Percentiles rank a stretch among this genome's conserved stretches.
Conservation (phyloP, 2,888 invertebrate species). For the Rhagium mordax region DNA sequence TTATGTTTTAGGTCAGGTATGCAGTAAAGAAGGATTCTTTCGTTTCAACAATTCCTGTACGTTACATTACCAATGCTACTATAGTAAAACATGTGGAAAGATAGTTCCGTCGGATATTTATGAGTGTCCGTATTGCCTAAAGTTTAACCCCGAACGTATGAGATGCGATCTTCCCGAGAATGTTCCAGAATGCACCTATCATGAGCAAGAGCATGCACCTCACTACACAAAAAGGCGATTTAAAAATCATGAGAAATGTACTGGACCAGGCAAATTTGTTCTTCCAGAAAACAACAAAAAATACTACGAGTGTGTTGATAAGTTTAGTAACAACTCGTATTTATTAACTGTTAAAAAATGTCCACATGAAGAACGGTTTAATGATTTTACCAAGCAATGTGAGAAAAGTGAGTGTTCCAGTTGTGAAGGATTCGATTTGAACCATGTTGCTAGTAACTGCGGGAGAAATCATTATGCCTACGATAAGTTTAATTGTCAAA, state of each 20-base stretch:
- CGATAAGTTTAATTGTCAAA: slow-evolving; percentile 50
- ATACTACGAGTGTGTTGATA: slow-evolving; percentile 55
- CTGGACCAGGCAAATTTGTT: slow-evolving; percentile 53
- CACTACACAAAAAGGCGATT: not conserved
- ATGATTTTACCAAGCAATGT: slow-evolving; percentile 27
- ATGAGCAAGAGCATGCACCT: slow-evolving; percentile 1
- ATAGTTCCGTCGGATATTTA: slow-evolving; percentile 41
- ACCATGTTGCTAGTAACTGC: not conserved
- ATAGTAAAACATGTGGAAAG: slow-evolving; percentile 42
- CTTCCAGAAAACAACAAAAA: slow-evolving; percentile 51
- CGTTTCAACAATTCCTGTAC: slow-evolving; percentile 57
- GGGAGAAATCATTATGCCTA: slow-evolving; percentile 23
- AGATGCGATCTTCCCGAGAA: slow-evolving; percentile 59
- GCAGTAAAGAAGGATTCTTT: slow-evolving; percentile 52
- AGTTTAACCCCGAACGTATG: slow-evolving; percentile 56
- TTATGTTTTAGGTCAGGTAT: slow-evolving; percentile 38
- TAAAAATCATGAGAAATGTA: slow-evolving; percentile 47
- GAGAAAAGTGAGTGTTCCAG: slow-evolving; percentile 3
- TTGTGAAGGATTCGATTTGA: not conserved
- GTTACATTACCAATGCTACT: slow-evolving; percentile 55
- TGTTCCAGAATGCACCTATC: slow-evolving; percentile 60
- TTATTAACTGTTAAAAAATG: slow-evolving; percentile 45
- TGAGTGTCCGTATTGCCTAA: slow-evolving; percentile 58
- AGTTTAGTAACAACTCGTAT: slow-evolving; percentile 18
- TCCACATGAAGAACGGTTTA: slow-evolving; percentile 32